These are phyloP conservation scores for Brachionus angularis DNA, from an alignment of 1,140 invertebrate species.

Conservation along the genomic window DNA sequence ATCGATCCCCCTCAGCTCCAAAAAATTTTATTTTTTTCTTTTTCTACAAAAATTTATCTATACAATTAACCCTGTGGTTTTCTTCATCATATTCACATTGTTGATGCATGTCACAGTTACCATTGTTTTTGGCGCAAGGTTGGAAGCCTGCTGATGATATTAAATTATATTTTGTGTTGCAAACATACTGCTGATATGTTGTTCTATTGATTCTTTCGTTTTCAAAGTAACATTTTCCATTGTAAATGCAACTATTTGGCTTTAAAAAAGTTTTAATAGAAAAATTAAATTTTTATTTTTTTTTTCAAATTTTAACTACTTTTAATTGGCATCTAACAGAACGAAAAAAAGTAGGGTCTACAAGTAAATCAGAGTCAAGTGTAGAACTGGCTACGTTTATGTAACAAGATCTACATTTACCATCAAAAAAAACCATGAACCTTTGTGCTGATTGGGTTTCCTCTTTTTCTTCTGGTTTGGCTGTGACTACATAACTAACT, in stretches of 20 bases:
- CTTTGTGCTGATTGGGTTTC: slow-evolving; percentile 2
- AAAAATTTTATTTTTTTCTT: neutral
- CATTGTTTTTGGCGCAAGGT: neutral
- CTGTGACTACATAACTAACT: too few relatives aligned
- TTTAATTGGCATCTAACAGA: slow-evolving; percentile 27
- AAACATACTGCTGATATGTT: neutral
- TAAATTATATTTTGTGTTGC: neutral
- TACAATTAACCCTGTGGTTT: neutral
- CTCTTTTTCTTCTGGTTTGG: neutral
- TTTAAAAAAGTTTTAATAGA: neutral
- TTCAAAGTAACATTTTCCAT: slow-evolving; percentile 36
- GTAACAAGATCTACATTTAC: slow-evolving; percentile 24
- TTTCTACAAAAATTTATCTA: neutral
- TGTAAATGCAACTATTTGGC: slow-evolving; percentile 31
- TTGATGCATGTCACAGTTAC: neutral
- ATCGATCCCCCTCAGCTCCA: slow-evolving; percentile 34
- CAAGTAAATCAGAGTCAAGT: neutral
- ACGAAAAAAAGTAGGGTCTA: slow-evolving; percentile 8
- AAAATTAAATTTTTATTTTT: neutral
- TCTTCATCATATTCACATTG: neutral
- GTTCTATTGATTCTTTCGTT: slow-evolving; percentile 17
- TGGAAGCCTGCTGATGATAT: neutral
- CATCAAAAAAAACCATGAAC: slow-evolving; percentile 33
- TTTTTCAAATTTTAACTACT: neutral
- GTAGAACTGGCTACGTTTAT: neutral